Base-by-base conservation (phyloP, 2,113 vertebrate genomes). In the Pollachius pollachius region DNA sequence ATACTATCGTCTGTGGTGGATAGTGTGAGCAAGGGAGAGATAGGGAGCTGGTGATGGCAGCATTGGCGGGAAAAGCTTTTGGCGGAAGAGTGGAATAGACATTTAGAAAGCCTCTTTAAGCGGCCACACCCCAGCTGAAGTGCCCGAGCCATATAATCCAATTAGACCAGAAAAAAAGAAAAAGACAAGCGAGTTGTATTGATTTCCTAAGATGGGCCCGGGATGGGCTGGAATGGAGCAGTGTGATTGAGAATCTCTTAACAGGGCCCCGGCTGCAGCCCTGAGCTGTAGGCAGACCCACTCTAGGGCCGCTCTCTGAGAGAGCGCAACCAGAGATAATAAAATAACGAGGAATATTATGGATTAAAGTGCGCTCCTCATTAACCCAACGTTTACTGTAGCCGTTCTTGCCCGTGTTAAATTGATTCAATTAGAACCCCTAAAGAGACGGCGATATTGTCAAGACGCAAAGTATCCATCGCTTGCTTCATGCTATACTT, bases 61-160 rank as follows among this genome's bases (percentile, higher is more conserved):
- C 41, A 48, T 48, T 48, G 41, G 41, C 41, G 41, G 41, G 41
- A 48, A 48, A 48, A 48, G 37, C 6, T 7, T 41, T 41, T 4
- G 72, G 76, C 64, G 78, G 72, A 75, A 69, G 70, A 77, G 73
- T 84, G 82, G 72, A 69, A 79, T 77, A 84, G 85, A 76, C 83
- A 66, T 81, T 83, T 83, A 83, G 80, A 70, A 58, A 75, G 71
- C 61, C 48, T 37, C 79, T 88, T 71, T 74, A 68, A 73, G 76
- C 81, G 80, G 85, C 89, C 82, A 84, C 85, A 84, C 89, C 84
- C 85, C 79, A 79, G 75, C 71, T 82, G 75, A 77, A 87, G 79
- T 83, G 83, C 79, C 77, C 69, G 66, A 81, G 75, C 76, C 81
- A 80, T 67, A 85, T 85, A 86, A 89, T 87, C 85, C 77, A 89